Base-by-base conservation (phyloP, 1,140 invertebrate species). In the Drosophila azteca region DNA sequence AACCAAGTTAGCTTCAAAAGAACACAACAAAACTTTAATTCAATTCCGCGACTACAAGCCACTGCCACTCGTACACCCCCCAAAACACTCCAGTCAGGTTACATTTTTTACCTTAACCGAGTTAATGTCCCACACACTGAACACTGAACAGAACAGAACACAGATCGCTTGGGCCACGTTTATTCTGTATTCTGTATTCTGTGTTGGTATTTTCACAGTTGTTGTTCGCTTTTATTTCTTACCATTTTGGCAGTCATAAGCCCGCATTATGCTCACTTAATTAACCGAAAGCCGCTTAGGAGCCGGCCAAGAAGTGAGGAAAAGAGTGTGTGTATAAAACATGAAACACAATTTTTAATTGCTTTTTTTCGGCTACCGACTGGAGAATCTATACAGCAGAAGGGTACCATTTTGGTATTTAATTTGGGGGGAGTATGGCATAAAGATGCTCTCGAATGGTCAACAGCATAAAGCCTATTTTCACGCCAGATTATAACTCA, bases 211-310 rank as follows among this genome's bases (percentile, higher is more conserved):
- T 35, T n/a, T 15, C 48, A 53, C 48, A 31, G 9, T 15, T 17
- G 8, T 11, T 41, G 44, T 68, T 68, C 24, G 35, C 55, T 69
- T 69, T 69, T 69, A 70, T 70, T 58, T 41, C 66, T 39, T 68
- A 59, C 80, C 80, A 79, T 79, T 87, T 87, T 88, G 73, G 79
- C 82, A 87, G 78, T 88, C 83, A 88, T 88, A 88, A 87, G 83
- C 83, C 83, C 83, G 83, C 83, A 87, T 87, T 87, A 87, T 88
- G 83, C 75, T 69, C 79, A 88, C 83, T 88, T 88, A 88, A 88
- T 88, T 88, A 88, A 88, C 63, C 54, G 46, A 88, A 88, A 88
- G 79, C 79, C 61, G 84, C 83, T 88, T 83, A 88, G 62, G 65
- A 69, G 72, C 41, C 45, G 53, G 58, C 41, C 44, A 66, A 75